These are phyloP conservation scores for Caenorhabditis virilis DNA, from an alignment of 2,888 invertebrate species.

Conservation along the genomic window DNA sequence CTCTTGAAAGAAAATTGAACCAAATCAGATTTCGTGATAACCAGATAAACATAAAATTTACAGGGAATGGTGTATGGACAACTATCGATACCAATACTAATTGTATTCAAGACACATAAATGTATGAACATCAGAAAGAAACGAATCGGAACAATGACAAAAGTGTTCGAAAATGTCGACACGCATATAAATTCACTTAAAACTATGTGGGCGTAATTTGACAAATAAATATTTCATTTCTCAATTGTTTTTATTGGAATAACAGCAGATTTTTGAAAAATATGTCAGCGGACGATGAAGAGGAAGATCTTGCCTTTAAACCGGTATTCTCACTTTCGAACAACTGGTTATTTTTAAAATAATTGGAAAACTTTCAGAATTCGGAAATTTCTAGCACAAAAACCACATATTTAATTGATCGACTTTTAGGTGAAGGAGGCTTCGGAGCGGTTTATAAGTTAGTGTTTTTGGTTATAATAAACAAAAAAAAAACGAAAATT, in stretches of 20 bases:
- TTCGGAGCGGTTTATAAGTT: conserved; percentile 55
- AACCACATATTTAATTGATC: conserved; percentile 42
- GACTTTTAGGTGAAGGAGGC: conserved; percentile 58
- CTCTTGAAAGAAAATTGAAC: too few relatives aligned
- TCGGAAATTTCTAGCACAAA: conserved; percentile 31
- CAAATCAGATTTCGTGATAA: too few relatives aligned
- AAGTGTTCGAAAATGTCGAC: neutral
- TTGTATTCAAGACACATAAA: too few relatives aligned
- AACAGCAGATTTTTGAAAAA: neutral
- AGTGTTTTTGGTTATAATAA: neutral
- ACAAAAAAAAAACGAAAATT: neutral
- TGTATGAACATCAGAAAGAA: too few relatives aligned
- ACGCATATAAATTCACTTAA: neutral
- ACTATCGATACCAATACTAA: too few relatives aligned
- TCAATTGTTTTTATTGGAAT: neutral
- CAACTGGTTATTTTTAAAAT: neutral
- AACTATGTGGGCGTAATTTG: too few relatives aligned
- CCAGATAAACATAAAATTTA: too few relatives aligned
- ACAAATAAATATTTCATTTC: neutral
- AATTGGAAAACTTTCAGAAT: neutral
- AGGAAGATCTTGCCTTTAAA: conserved; percentile 32
- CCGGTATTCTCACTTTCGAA: conserved; percentile 6
- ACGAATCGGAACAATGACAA: neutral
- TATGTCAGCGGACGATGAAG: conserved; percentile 37
- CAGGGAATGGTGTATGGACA: too few relatives aligned